A percentile compares a stretch with the other conserved stretches of the same genome.
These are phyloP conservation scores for Avahi laniger DNA, from an alignment of 2,797 vertebrate genomes.

Conservation along the genomic window DNA sequence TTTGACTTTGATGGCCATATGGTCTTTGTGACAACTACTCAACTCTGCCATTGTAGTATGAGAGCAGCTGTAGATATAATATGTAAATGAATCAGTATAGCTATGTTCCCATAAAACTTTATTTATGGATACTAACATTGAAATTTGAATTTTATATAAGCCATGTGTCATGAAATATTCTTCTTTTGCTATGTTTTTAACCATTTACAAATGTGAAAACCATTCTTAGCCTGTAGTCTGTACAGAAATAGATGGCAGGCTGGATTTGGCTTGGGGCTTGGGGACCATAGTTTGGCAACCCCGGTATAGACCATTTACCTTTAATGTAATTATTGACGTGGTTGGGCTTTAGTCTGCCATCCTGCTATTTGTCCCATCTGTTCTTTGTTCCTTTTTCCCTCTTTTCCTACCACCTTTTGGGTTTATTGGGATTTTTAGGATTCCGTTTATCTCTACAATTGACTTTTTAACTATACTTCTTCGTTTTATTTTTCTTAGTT, in stretches of 20 bases:
- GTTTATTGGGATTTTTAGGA: background rate
- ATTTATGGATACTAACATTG: background rate
- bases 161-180: background rate
- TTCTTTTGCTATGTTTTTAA: background rate
- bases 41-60: background rate
- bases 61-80: background rate
- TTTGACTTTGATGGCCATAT: background rate
- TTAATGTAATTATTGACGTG: background rate
- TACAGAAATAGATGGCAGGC: background rate
- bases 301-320: background rate
- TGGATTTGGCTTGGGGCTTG: background rate
- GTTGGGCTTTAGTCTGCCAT: background rate
- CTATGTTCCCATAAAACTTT: conserved; percentile 30
- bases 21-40: background rate
- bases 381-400: background rate
- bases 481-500: background rate
- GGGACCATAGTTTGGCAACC: background rate
- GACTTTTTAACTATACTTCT: background rate
- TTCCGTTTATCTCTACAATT: background rate
- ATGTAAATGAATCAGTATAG: background rate
- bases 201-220: conserved; percentile 18
- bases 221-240: background rate
- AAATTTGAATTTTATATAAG: background rate
- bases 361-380: background rate
- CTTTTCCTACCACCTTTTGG: background rate